Base-by-base conservation (phyloP, 2,113 vertebrate species). In the Ceyx melanurus region DNA sequence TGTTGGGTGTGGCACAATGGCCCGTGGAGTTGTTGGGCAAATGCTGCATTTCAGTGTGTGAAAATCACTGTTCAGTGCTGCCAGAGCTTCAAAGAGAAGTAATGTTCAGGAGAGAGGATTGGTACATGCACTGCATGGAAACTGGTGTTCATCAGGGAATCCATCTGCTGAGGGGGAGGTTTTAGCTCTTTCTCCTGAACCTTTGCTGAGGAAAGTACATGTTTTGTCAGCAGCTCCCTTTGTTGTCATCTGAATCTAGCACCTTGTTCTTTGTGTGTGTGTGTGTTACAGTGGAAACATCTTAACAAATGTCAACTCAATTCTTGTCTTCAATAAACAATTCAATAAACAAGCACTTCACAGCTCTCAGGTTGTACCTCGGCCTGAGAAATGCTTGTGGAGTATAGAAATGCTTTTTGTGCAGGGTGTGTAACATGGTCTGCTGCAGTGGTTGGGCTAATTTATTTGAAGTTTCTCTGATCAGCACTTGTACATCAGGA, bases 1-100 rank as follows among this genome's bases (percentile, higher is more conserved):
- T 1, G 8, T 46, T 37, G 56, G 37, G 22, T 40, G 25, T 29
- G 35, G 19, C n/a, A 16, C 22, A 16, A 4, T 9, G 23, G 17
- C 28, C 40, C 1, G 6, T 25, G 22, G 25, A 11, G 45, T 43
- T 31, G 16, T 7, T 72, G 64, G 45, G 50, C 19, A 58, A 60
- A 20, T 28, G 0, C 2, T 0, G 0, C 22, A 11, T 75, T 75
- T 50, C 60, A 51, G 61, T 0, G 1, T 17, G 6, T 2, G 3
- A 60, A 46, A 37, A 43, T 5, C 37, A 13, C 2, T 2, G 18
- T 31, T 88, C 28, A 45, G 3, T 57, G 35, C 4, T 67, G 31
- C 20, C 28, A 67, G 15, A 21, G 23, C 6, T 8, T 20, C n/a
- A 9, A 22, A 56, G 48, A 88, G 76, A 43, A 33, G 21, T 0